These are phyloP conservation scores for Sebastes cheni DNA, from an alignment of 2,797 vertebrate genomes.

Conservation along the genomic window DNA sequence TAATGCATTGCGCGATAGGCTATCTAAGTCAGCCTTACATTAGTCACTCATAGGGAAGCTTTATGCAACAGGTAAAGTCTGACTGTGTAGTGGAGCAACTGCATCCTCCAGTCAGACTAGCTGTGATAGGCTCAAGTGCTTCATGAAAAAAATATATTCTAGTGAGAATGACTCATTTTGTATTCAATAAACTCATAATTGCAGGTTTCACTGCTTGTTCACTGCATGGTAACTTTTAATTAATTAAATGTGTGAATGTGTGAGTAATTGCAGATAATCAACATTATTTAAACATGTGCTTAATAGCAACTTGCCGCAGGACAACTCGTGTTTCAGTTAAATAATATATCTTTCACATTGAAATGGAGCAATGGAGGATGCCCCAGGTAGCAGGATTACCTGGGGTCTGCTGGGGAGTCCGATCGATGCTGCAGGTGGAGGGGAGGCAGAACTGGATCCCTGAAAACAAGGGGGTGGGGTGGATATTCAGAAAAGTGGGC, in stretches of 20 bases:
- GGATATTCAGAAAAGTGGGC: constrained; percentile 65
- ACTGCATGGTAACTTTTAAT: background rate
- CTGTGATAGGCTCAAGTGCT: background rate
- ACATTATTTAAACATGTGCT: background rate
- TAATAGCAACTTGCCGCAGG: background rate
- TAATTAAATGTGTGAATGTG: constrained; percentile 1
- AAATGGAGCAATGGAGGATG: background rate
- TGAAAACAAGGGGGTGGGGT: constrained; percentile 75
- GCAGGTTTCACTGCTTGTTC: background rate
- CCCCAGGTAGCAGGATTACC: constrained; percentile 68
- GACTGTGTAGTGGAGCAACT: background rate
- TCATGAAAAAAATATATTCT: background rate
- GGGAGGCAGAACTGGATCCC: constrained; percentile 86
- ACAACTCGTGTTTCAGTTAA: constrained; percentile 1
- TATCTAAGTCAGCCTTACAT: no score
- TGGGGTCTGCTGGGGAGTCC: constrained; percentile 79
- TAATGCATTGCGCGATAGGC: no score
- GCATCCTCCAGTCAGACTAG: constrained; percentile 62
- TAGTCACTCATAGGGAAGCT: no score
- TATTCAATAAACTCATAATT: background rate
- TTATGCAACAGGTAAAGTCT: background rate
- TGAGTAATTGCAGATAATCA: background rate
- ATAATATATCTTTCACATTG: background rate
- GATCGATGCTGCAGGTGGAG: constrained; percentile 79
- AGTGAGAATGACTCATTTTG: background rate